Evolutionary conservation across 2,797 vertebrate genomes (phyloP).

Genomic region (Vipera latastei): DNA sequence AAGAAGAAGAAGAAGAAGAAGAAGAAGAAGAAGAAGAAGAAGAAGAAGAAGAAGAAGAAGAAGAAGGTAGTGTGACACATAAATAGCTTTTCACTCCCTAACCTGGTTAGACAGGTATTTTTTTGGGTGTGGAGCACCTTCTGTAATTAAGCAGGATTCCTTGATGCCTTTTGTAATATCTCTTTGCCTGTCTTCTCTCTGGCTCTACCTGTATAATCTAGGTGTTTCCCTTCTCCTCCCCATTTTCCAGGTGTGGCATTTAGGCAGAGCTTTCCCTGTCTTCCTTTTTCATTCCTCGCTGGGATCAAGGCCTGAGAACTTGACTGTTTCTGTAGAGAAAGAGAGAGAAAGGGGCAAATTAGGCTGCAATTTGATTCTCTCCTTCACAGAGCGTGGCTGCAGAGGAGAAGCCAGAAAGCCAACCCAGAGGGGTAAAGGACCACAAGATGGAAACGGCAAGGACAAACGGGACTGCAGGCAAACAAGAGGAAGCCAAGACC

Average conservation of each 20-base stretch:
- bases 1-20: too few species aligned
- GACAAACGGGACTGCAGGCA: conserved; percentile 56
- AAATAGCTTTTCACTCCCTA: conserved; percentile 67
- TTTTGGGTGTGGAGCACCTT: conserved; percentile 71
- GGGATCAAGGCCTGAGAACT: neutral
- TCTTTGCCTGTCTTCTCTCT: conserved; percentile 25
- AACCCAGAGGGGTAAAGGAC: neutral
- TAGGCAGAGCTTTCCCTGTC: conserved; percentile 16
- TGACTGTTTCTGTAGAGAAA: neutral
- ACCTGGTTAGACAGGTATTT: conserved; percentile 72
- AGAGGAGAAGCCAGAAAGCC: neutral
- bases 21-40: too few species aligned
- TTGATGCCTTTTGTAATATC: conserved; percentile 52
- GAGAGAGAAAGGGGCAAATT: neutral
- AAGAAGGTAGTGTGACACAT: conserved; percentile 38
- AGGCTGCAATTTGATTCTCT: neutral
- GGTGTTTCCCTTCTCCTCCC: conserved; percentile 40
- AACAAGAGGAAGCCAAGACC: conserved; percentile 65
- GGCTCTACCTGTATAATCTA: conserved; percentile 36
- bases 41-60: neutral
- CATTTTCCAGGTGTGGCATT: conserved; percentile 64
- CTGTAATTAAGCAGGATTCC: conserved; percentile 68
- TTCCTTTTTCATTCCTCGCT: conserved; percentile 38
- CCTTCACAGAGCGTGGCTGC: neutral
- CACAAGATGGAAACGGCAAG: conserved; percentile 67